Evolutionary conservation across 2,888 invertebrate species (phyloP).

Genomic region (Tachystola acroxantha): DNA sequence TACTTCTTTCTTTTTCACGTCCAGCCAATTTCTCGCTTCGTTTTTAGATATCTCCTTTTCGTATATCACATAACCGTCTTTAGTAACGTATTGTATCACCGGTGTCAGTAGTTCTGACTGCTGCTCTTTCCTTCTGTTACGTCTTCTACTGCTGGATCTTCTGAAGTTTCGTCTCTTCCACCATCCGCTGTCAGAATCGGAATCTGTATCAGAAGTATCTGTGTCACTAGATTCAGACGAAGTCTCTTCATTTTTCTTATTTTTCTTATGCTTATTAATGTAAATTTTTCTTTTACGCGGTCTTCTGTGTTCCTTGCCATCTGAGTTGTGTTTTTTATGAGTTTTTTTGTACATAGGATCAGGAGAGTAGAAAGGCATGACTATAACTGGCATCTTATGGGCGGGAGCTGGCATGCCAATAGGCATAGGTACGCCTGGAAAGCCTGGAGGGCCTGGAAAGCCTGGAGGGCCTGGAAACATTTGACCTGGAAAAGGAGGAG

Average conservation of each 20-base stretch:
- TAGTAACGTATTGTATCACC: conserved; percentile 61
- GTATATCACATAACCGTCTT: conserved; percentile 65
- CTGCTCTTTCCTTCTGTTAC: conserved; percentile 18
- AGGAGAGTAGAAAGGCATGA: conserved; percentile 68
- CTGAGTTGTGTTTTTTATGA: not conserved
- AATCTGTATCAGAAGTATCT: conserved; percentile 3
- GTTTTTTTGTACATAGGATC: conserved; percentile 38
- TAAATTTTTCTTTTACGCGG: not conserved
- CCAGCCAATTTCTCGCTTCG: conserved; percentile 59
- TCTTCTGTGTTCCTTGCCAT: conserved; percentile 1
- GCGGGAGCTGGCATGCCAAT: conserved; percentile 26
- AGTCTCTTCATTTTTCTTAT: conserved; percentile 12
- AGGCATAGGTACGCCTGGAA: conserved; percentile 18
- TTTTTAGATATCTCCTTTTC: conserved; percentile 56
- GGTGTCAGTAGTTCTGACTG: conserved; percentile 44
- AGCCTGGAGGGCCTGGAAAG: conserved; percentile 15
- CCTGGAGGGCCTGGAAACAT: conserved; percentile 1
- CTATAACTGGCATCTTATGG: conserved; percentile 62
- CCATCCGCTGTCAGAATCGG: not conserved
- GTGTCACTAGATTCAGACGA: conserved; percentile 16
- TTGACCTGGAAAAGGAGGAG: not conserved
- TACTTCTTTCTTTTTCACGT: conserved; percentile 22
- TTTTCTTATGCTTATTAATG: not conserved
- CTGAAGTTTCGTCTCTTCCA: not conserved
- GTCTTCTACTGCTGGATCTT: conserved; percentile 22